These are phyloP conservation scores for Amphiura filiformis DNA, from an alignment of 35 echinoderm and acorn worm genomes.

Conservation along the genomic window DNA sequence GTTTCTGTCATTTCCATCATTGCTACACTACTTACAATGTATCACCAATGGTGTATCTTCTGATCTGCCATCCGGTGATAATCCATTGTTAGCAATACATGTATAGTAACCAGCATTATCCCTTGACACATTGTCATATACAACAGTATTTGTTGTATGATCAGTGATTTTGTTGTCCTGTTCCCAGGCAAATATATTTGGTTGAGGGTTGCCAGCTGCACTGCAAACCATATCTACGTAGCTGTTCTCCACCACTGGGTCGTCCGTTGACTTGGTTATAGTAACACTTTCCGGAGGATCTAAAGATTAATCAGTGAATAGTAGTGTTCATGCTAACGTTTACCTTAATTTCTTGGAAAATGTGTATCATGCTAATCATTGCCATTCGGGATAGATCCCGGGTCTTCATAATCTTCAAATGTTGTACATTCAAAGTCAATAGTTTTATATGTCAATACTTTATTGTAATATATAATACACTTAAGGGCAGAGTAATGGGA, in stretches of 20 bases:
- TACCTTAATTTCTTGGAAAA: no score
- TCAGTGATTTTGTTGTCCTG: background rate
- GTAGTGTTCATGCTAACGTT: no score
- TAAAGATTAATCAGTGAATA: no score
- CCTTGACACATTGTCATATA: background rate
- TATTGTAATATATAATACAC: no score
- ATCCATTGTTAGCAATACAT: background rate
- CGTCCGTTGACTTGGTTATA: background rate
- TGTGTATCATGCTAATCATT: no score
- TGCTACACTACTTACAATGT: background rate
- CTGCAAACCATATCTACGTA: background rate
- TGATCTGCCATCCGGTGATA: background rate
- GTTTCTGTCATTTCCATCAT: background rate
- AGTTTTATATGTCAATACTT: no score
- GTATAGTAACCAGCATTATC: background rate
- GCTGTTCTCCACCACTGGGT: background rate
- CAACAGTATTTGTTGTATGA: background rate
- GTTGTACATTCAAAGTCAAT: no score
- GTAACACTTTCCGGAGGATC: background rate
- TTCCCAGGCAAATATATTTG: background rate
- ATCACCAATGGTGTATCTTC: background rate
- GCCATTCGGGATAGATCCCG: no score
- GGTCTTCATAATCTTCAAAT: no score
- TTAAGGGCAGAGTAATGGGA: no score
- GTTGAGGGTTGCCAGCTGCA: background rate